Percentiles rank a stretch among this genome's conserved stretches.
Conservation (phyloP, 2,113 vertebrate genomes). For the Zapornia atra region DNA sequence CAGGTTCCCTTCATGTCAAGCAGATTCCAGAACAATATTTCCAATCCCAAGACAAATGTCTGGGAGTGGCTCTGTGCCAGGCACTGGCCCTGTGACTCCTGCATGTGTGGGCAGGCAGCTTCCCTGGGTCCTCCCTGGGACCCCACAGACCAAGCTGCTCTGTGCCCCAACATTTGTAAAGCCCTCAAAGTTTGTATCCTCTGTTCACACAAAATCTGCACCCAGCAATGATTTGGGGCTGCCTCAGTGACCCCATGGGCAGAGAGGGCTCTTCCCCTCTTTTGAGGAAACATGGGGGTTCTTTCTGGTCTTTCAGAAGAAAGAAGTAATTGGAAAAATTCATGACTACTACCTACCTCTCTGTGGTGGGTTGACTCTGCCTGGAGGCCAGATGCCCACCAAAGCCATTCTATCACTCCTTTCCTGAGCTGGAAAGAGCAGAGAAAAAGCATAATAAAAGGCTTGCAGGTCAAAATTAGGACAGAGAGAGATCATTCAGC, state of each 20-base stretch:
- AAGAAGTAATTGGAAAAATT: background rate
- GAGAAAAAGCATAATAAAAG: no score
- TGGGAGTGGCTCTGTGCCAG: accelerated
- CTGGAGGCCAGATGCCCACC: no score
- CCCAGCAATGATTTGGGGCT: accelerated
- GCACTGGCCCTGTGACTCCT: accelerated
- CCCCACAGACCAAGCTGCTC: accelerated
- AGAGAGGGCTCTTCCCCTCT: background rate
- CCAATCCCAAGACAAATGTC: background rate
- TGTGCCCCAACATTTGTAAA: background rate
- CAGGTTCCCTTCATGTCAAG: background rate
- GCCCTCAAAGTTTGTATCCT: background rate
- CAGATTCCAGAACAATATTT: background rate
- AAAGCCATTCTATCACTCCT: no score
- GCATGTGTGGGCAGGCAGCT: accelerated
- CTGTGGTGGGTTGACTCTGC: background rate
- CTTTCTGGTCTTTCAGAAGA: background rate
- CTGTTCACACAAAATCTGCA: background rate
- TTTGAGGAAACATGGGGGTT: accelerated
- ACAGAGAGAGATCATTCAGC: no score
- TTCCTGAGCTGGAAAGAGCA: no score
- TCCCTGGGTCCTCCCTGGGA: no score
- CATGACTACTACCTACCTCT: background rate
- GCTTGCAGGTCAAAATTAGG: no score
- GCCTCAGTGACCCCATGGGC: background rate